Base-by-base conservation (phyloP, 2,888 invertebrate species). In the Tipula lateralis region DNA sequence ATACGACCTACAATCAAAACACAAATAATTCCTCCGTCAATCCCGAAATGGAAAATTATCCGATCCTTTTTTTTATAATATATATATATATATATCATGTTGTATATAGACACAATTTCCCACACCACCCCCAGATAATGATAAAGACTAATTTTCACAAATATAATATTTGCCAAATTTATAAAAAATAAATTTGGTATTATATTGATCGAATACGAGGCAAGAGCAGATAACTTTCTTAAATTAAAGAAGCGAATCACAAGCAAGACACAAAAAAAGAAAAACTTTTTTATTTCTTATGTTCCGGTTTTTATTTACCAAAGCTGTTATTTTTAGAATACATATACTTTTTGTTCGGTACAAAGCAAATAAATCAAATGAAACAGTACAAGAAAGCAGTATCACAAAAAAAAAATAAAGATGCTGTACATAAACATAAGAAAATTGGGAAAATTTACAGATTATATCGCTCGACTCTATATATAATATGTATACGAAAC, bases 331-430 rank as follows among this genome's bases (percentile, higher is more conserved):
- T 66, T 66, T 66, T 66, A 66, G 66, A 66, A 66, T 66, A 19
- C 66, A 24, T 24, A 66, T 3, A 66, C 24, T 9, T 66, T 44
- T 24, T 66, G 12, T 66, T 24, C 24, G 24, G 66, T 66, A 66
- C 24, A 66, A 66, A 66, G 66, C 66, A 66, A 66, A 66, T 66
- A 66, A 66, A 66, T 66, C 66, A 66, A 66, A 66, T 66, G 66
- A 66, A 66, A 66, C 24, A 66, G 66, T 66, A 66, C 66, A 66
- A 66, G n/a, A 66, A 9, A 66, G 66, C 19, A 9, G 19, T 24
- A 66, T 44, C 44, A 4, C 16, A 44, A 44, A 44, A 44, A 66
- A 4, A 66, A 39, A 39, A 39, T 39, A 13, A 39, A 66, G 24
- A 66, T 66, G 66, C 24, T 66, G 66, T 66, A 24, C 66, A 66